Evolutionary conservation across 1,140 invertebrate genomes (phyloP).

Genomic region (Holotrichia oblita): DNA sequence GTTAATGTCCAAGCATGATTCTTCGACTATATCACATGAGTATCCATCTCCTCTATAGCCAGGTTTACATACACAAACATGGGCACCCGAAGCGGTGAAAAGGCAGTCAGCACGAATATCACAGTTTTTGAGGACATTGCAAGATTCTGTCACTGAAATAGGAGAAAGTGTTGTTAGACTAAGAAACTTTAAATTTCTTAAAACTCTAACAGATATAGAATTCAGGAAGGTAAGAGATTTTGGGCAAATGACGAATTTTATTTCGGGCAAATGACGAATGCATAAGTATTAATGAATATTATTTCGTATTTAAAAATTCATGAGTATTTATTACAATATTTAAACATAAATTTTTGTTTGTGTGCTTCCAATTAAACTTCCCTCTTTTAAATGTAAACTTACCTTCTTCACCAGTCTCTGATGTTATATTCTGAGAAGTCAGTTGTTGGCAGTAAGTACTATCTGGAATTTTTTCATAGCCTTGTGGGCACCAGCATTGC

Average conservation of each 20-base stretch:
- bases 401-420: slow-evolving; percentile 18
- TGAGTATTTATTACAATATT: no score
- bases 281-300: no score
- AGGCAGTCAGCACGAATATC: slow-evolving; percentile 80
- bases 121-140: slow-evolving; percentile 80
- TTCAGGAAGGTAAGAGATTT: no score
- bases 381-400: slow-evolving; percentile 56
- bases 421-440: slow-evolving; percentile 65
- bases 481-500: slow-evolving; percentile 67
- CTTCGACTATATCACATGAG: slow-evolving; percentile 71
- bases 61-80: slow-evolving; percentile 80
- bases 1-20: slow-evolving; percentile 71
- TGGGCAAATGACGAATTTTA: no score
- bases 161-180: no score
- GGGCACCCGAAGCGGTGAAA: slow-evolving; percentile 66
- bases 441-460: slow-evolving; percentile 62
- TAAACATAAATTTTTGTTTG: no score
- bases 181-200: no score
- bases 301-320: no score
- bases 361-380: no score
- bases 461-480: slow-evolving; percentile 57
- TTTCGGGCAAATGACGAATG: no score
- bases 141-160: slow-evolving; percentile 67
- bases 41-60: slow-evolving; percentile 85
- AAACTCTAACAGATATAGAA: no score